phyloP scores from a whole-genome alignment of 1,140 invertebrate species.

The Trissolcus basalis region DNA sequence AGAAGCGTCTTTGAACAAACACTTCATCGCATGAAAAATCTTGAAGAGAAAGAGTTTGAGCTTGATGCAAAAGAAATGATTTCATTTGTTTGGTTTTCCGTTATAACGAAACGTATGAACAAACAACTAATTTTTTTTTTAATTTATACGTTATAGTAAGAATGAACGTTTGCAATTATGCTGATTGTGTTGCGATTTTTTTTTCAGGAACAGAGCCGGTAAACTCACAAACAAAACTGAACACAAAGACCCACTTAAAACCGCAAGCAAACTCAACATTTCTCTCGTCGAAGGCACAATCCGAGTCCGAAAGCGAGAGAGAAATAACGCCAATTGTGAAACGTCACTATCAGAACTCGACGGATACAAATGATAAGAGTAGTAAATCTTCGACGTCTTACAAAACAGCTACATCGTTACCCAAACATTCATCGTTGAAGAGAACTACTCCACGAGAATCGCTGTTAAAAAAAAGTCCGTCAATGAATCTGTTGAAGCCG shows the following conservation, averaged over 20 bases:
- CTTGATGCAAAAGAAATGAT: too few species aligned
- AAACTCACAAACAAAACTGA: constrained; percentile 37
- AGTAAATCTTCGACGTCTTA: constrained; percentile 50
- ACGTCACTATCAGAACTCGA: constrained; percentile 49
- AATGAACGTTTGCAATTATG: too few species aligned
- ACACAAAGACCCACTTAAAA: constrained; percentile 24
- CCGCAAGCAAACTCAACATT: constrained; percentile 70
- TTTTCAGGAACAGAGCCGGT: constrained; percentile 57
- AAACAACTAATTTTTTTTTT: too few species aligned
- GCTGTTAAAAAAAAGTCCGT: constrained; percentile 68
- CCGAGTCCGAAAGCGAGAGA: constrained; percentile 69
- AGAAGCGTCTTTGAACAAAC: too few species aligned
- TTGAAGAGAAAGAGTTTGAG: too few species aligned
- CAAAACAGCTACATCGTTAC: constrained; percentile 39
- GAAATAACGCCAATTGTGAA: constrained; percentile 75
- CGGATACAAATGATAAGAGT: constrained; percentile 32
- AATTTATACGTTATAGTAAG: too few species aligned
- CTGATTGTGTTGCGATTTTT: too few species aligned
- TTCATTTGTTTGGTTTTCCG: too few species aligned
- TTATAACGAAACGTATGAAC: too few species aligned
- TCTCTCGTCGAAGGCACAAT: constrained; percentile 54
- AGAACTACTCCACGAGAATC: constrained; percentile 24
- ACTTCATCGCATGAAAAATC: too few species aligned
- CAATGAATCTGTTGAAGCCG: constrained; percentile 67
- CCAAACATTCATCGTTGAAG: constrained; percentile 2